These are phyloP conservation scores for Bathynomus jamesi DNA, from an alignment of 1,140 invertebrate species.

Conservation along the genomic window DNA sequence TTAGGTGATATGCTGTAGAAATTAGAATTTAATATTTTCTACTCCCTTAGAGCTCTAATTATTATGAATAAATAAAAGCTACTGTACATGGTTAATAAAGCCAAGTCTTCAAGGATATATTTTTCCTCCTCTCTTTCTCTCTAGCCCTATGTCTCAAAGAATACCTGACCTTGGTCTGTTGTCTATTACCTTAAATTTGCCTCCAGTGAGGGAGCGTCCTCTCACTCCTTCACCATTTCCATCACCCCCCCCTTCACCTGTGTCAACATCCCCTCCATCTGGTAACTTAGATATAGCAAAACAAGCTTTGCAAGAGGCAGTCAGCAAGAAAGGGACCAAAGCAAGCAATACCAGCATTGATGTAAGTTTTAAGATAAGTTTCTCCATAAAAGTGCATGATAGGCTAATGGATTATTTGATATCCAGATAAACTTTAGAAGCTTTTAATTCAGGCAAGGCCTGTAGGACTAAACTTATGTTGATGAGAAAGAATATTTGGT, in stretches of 20 bases:
- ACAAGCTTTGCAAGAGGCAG: conserved; percentile 21
- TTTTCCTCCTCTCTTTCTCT: background rate
- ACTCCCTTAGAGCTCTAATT: no score
- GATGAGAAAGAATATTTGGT: background rate
- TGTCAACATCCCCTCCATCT: conserved; percentile 17
- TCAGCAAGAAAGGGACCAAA: conserved; percentile 24
- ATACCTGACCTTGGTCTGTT: background rate
- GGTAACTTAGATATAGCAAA: conserved; percentile 27
- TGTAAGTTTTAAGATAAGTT: conserved; percentile 19
- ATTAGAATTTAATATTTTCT: no score
- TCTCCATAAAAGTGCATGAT: background rate
- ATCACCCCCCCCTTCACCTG: conserved; percentile 29
- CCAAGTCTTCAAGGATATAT: no score
- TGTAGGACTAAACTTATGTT: background rate
- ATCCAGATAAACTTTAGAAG: background rate
- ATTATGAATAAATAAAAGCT: no score
- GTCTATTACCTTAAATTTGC: background rate
- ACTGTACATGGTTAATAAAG: no score
- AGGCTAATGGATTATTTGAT: background rate
- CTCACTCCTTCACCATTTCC: conserved; percentile 12
- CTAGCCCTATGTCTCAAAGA: background rate
- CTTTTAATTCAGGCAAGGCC: background rate
- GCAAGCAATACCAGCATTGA: conserved; percentile 27
- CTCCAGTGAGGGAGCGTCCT: background rate
- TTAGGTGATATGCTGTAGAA: no score